Percentiles rank a stretch among this genome's conserved stretches.
Conservation (phyloP, 2,113 vertebrate species). For the Anarhynchus alexandrinus region DNA sequence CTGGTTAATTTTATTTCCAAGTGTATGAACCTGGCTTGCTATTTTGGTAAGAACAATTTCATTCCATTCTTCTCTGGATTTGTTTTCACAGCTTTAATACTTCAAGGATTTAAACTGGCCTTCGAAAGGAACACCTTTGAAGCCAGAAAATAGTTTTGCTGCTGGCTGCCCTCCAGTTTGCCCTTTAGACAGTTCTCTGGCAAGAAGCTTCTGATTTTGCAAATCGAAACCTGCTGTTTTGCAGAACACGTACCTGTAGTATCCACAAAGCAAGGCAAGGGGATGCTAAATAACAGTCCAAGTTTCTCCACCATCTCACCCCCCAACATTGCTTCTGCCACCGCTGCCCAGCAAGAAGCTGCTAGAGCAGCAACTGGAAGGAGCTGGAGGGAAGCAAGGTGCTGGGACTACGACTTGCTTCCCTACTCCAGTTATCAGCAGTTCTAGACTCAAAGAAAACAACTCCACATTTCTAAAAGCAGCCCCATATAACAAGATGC, state of each 20-base stretch:
- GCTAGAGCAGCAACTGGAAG: neutral
- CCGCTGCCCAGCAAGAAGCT: neutral
- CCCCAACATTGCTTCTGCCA: neutral
- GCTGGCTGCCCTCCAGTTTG: neutral
- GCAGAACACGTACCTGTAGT: neutral
- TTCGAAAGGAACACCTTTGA: constrained; percentile 38
- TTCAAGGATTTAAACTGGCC: neutral
- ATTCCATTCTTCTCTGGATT: neutral
- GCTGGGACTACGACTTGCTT: neutral
- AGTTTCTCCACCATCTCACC: neutral
- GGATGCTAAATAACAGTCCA: neutral
- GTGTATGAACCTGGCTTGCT: neutral
- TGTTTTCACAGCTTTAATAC: constrained; percentile 34
- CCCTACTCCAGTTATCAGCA: neutral
- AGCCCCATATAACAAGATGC: neutral
- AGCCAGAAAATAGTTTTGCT: constrained; percentile 2
- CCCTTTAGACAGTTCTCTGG: constrained; percentile 21
- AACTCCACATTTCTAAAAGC: neutral
- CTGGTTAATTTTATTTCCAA: neutral
- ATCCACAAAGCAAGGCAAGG: neutral
- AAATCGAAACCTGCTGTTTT: constrained; percentile 19
- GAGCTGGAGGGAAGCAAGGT: neutral
- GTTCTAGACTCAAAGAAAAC: neutral
- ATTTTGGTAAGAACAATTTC: neutral
- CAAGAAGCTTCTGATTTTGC: constrained; percentile 15